Conservation (phyloP, 2,888 invertebrate genomes). For the Marronus borbonicus region DNA sequence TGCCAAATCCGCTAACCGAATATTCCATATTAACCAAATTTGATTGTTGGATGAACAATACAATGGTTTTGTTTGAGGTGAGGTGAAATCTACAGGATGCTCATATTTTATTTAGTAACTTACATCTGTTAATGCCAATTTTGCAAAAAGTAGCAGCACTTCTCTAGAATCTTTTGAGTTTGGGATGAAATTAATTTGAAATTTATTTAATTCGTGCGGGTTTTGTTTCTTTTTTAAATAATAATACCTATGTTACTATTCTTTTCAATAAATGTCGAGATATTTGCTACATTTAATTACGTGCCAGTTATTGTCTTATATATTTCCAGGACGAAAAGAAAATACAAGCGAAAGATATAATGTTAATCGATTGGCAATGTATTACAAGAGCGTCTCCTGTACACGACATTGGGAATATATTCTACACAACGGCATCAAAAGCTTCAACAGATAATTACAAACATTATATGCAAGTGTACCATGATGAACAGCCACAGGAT, state of each 20-base stretch:
- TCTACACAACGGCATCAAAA: slow-evolving; percentile 14
- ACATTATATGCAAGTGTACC: slow-evolving; percentile 14
- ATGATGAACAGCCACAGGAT: slow-evolving; percentile 17
- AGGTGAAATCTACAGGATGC: neutral
- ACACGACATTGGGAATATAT: slow-evolving; percentile 10
- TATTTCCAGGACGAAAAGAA: slow-evolving; percentile 7
- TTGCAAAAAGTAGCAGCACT: too few species aligned
- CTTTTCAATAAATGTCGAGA: too few species aligned
- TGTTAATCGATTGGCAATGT: slow-evolving; percentile 34
- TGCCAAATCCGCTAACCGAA: slow-evolving; percentile 5
- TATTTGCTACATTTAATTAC: too few species aligned
- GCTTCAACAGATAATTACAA: slow-evolving; percentile 12
- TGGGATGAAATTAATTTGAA: too few species aligned
- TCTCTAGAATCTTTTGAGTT: too few species aligned
- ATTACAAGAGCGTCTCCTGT: slow-evolving; percentile 17
- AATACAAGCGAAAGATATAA: slow-evolving; percentile 3
- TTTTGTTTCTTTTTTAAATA: too few species aligned
- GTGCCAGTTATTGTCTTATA: too few species aligned
- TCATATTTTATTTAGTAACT: too few species aligned
- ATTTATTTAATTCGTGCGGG: too few species aligned
- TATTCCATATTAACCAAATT: slow-evolving; percentile 51
- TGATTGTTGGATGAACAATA: slow-evolving; percentile 56
- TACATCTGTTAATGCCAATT: too few species aligned
- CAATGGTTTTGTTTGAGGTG: slow-evolving; percentile 53
- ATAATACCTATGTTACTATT: too few species aligned